These are phyloP conservation scores for Coreius guichenoti DNA, from an alignment of 2,797 vertebrate genomes.

Conservation along the genomic window DNA sequence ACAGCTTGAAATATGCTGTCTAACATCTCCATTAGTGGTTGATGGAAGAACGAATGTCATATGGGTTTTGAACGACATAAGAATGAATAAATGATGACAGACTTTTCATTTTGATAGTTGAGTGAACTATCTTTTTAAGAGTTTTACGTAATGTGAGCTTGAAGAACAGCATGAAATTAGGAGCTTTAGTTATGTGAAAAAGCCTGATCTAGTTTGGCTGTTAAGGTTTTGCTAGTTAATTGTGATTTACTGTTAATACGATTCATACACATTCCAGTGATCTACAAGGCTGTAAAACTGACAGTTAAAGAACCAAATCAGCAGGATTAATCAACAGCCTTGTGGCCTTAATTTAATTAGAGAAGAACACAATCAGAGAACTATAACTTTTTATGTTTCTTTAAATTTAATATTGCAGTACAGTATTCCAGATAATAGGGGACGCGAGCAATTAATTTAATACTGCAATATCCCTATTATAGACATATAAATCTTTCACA, in stretches of 20 bases:
- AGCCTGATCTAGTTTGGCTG: background rate
- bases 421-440: background rate
- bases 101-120: background rate
- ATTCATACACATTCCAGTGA: background rate
- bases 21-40: background rate
- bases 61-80: background rate
- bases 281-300: constrained; percentile 20
- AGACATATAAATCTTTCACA: constrained; percentile 38
- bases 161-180: background rate
- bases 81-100: background rate
- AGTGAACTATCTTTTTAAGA: background rate
- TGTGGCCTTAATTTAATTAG: constrained; percentile 50
- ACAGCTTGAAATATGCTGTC: background rate
- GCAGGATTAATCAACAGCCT: constrained; percentile 44
- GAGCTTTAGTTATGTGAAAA: background rate
- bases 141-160: background rate
- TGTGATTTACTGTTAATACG: background rate
- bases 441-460: constrained; percentile 1
- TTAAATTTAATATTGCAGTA: constrained; percentile 33
- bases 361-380: constrained; percentile 40
- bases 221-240: constrained; percentile 18
- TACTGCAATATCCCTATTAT: constrained; percentile 18
- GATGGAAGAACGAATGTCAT: background rate
- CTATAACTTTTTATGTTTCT: constrained; percentile 49
- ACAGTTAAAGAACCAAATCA: constrained; percentile 48